These are phyloP conservation scores for Papilio polyxenes DNA, from an alignment of 1,140 invertebrate species.

Conservation along the genomic window DNA sequence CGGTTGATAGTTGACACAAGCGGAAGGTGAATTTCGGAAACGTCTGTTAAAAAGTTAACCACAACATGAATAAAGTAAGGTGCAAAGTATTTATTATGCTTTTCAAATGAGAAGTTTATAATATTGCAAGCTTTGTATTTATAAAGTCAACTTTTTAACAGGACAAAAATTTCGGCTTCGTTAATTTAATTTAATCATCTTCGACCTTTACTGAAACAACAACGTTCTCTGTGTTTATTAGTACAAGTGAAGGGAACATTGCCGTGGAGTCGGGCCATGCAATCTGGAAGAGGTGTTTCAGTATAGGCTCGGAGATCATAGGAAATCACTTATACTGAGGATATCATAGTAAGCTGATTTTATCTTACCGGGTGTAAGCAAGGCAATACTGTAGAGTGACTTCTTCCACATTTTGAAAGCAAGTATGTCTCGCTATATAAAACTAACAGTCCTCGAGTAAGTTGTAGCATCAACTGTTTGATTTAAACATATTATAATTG, in stretches of 20 bases:
- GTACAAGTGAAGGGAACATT: constrained; percentile 41
- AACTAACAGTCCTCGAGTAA: constrained; percentile 77
- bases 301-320: constrained; percentile 63
- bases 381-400: constrained; percentile 80
- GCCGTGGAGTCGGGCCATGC: constrained; percentile 49
- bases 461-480: constrained; percentile 79
- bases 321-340: constrained; percentile 78
- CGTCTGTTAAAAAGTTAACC: constrained; percentile 67
- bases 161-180: constrained; percentile 66
- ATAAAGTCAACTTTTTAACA: constrained; percentile 65
- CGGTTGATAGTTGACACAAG: constrained; percentile 76
- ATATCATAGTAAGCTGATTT: constrained; percentile 79
- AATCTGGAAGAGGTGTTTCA: constrained; percentile 64
- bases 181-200: constrained; percentile 59
- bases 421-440: constrained; percentile 79
- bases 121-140: constrained; percentile 27
- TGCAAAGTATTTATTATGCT: constrained; percentile 20
- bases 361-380: constrained; percentile 81
- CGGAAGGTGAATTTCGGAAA: constrained; percentile 58
- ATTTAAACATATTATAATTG: constrained; percentile 70
- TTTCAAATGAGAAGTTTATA: constrained; percentile 16
- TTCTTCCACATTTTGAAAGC: constrained; percentile 80
- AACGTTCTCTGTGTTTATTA: constrained; percentile 46
- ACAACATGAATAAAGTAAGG: constrained; percentile 25
- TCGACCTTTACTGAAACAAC: constrained; percentile 70